Conservation (phyloP, 1,140 invertebrate species). For the Aethina tumida region DNA sequence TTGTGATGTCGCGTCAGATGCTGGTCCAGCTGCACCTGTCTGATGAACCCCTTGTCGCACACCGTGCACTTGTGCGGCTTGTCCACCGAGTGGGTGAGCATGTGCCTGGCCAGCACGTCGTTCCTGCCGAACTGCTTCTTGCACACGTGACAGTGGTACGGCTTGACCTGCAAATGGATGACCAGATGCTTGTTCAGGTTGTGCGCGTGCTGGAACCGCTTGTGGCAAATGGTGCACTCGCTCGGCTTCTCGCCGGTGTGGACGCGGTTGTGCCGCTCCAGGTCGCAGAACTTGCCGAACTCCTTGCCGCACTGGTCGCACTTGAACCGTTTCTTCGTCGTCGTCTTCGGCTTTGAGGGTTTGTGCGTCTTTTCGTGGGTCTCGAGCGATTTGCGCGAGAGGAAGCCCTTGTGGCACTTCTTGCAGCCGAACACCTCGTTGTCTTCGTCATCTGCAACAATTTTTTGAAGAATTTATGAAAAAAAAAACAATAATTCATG, state of each 20-base stretch:
- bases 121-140: conserved; percentile 28
- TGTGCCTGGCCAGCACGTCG: conserved; percentile 29
- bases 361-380: conserved; percentile 23
- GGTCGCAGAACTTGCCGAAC: conserved; percentile 30
- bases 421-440: conserved; percentile 26
- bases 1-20: conserved; percentile 15
- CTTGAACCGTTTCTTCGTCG: conserved; percentile 17
- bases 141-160: conserved; percentile 66
- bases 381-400: conserved; percentile 16
- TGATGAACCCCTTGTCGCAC: conserved; percentile 28
- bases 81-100: conserved; percentile 28
- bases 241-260: conserved; percentile 56
- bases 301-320: conserved; percentile 26
- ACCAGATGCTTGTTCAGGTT: conserved; percentile 78
- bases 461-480: too few species aligned
- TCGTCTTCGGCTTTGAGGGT: conserved; percentile 15
- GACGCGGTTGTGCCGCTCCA: conserved; percentile 29
- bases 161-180: conserved; percentile 70
- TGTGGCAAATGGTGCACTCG: conserved; percentile 61
- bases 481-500: too few species aligned
- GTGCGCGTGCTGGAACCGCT: conserved; percentile 74
- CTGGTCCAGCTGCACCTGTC: conserved; percentile 15
- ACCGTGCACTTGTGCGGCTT: conserved; percentile 25
- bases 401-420: conserved; percentile 25
- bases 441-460: too few species aligned